These are phyloP conservation scores for Micropoecilia bifurca DNA, from an alignment of 2,797 vertebrate genomes.

Conservation along the genomic window DNA sequence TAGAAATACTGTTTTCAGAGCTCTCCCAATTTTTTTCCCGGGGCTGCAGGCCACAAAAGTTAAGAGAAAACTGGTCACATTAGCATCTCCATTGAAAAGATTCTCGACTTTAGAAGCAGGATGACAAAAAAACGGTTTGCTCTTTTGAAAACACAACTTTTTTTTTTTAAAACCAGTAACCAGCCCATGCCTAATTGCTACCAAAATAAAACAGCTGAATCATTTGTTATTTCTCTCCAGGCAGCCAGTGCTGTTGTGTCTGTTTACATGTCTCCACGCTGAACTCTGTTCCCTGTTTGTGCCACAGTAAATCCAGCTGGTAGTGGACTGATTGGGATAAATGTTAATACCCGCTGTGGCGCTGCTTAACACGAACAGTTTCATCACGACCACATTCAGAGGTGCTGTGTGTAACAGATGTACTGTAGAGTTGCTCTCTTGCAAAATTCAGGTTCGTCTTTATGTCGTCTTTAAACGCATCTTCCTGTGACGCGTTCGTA, in stretches of 20 bases:
- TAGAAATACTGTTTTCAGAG: background rate
- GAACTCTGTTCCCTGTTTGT: constrained; percentile 60
- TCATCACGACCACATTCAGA: constrained; percentile 60
- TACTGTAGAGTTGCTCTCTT: constrained; percentile 69
- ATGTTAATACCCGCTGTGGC: constrained; percentile 51
- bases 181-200: constrained; percentile 9
- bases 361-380: constrained; percentile 51
- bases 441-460: constrained; percentile 61
- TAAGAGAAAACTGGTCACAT: background rate
- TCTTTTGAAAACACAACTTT: background rate
- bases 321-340: constrained; percentile 51
- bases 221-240: constrained; percentile 62
- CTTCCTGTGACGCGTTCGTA: constrained; percentile 26
- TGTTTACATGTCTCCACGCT: constrained; percentile 74
- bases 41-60: background rate
- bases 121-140: background rate
- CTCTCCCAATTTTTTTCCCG: background rate
- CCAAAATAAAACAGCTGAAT: constrained; percentile 50
- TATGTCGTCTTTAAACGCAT: constrained; percentile 35
- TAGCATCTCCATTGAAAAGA: background rate
- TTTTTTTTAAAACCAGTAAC: background rate
- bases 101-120: background rate
- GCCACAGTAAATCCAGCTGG: constrained; percentile 60
- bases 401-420: constrained; percentile 74
- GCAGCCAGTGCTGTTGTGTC: constrained; percentile 62